These are phyloP conservation scores for Lasioglossum zephyrum DNA, from an alignment of 2,888 invertebrate genomes.

Conservation along the genomic window DNA sequence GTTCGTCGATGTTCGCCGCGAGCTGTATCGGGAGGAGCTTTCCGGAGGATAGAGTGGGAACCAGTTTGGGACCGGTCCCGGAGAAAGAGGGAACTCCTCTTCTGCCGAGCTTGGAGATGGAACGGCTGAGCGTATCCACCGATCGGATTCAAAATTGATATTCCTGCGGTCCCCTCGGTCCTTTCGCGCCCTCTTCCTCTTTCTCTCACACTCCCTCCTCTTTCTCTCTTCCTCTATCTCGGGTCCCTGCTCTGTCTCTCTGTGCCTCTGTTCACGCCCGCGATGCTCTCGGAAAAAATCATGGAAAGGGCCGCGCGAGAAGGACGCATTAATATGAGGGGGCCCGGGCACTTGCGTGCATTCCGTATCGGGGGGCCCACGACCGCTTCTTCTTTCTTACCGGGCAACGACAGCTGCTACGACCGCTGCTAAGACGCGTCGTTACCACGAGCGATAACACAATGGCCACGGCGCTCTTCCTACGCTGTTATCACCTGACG, in stretches of 20 bases:
- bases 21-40: constrained; percentile 43
- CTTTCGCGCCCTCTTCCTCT: constrained; percentile 13
- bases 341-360: constrained; percentile 34
- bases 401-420: constrained; percentile 69
- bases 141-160: constrained; percentile 80
- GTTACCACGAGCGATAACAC: constrained; percentile 72
- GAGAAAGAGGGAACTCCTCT: constrained; percentile 17
- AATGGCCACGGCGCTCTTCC: constrained; percentile 67
- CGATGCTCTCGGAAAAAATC: constrained; percentile 63
- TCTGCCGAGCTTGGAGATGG: constrained; percentile 68
- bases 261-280: neutral
- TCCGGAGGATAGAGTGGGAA: constrained; percentile 64
- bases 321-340: constrained; percentile 62
- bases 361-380: constrained; percentile 32
- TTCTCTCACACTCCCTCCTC: neutral
- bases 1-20: constrained; percentile 69
- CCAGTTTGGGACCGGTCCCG: constrained; percentile 75
- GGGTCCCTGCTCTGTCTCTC: neutral
- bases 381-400: constrained; percentile 47
- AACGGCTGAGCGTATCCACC: constrained; percentile 73
- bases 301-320: constrained; percentile 54
- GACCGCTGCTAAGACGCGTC: constrained; percentile 69
- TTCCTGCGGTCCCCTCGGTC: constrained; percentile 68
- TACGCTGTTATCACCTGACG: constrained; percentile 68
- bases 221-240: neutral